Evolutionary conservation across 2,113 vertebrate species (phyloP), one percentile per base, ranked within the genome.

Genomic region (Peromyscus californicus): DNA sequence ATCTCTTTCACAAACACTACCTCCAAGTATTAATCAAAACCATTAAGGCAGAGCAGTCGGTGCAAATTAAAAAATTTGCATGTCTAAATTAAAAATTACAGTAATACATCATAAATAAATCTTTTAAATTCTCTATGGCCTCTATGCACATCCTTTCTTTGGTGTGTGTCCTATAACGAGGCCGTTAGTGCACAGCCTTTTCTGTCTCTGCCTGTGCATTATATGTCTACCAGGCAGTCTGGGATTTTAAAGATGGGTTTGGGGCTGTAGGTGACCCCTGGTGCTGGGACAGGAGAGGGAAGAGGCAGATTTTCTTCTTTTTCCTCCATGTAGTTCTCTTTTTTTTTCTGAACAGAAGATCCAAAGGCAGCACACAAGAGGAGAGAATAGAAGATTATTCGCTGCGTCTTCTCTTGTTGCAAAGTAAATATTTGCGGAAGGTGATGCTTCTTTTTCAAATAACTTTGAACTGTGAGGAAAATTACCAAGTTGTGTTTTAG

Each of bases 1-100:
- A 99, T 99, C 99, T 99, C 99, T 99, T 99, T 99, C 99, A 99
- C 99, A 99, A 99, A 99, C 99, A 99, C 99, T 99, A 99, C 99
- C 99, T 99, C 98, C 98, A 98, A 98, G 97, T 99, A 99, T 99
- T 99, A 99, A 99, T 99, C 99, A 99, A 99, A 99, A 99, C 98
- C 99, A 99, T 99, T 99, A 99, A 99, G 99, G 99, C 99, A 99
- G 99, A 99, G 99, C 98, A 99, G 99, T 99, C 99, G 99, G 98
- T 99, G 99, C 98, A 99, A 99, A 99, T 99, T 99, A 99, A 99
- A 99, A 99, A 99, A 99, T 99, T 99, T 99, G 99, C 99, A 99
- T 98, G 99, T 99, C 99, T 99, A 98, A 99, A 99, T 99, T 99
- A 99, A 99, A 99, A 99, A 99, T 99, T 99, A 99, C 99, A 98